phyloP scores from a whole-genome alignment of 2,797 vertebrate species.

The Intellagama lesueurii region DNA sequence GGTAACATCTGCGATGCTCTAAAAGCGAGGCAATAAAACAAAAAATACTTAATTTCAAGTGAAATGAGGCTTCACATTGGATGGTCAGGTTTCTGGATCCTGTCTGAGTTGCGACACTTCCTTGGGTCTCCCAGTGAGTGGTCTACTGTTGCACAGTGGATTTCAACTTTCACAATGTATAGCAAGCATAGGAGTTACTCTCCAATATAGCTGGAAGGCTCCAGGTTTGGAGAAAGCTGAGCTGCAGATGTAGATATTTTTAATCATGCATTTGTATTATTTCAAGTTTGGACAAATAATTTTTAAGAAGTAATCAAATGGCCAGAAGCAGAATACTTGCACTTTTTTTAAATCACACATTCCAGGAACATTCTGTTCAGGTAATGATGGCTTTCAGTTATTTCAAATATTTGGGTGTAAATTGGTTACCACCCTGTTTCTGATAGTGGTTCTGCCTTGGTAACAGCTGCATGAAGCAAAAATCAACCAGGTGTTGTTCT shows the following conservation, averaged over 20 bases:
- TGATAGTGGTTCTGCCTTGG: not conserved
- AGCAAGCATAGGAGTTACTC: not conserved
- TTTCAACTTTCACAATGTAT: not conserved
- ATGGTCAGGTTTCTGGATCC: too few relatives aligned
- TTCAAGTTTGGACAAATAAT: not conserved
- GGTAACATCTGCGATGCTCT: too few relatives aligned
- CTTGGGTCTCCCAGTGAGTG: too few relatives aligned
- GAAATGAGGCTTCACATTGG: too few relatives aligned
- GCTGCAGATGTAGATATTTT: not conserved
- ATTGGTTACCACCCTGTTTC: not conserved
- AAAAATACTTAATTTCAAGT: too few relatives aligned
- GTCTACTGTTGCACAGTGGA: too few relatives aligned
- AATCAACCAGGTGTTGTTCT: not conserved
- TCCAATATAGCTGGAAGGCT: not conserved
- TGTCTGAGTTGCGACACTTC: too few relatives aligned
- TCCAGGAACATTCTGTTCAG: not conserved
- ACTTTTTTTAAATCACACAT: not conserved
- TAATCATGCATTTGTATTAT: not conserved
- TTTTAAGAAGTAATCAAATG: not conserved
- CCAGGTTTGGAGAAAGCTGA: not conserved
- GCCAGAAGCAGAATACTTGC: not conserved
- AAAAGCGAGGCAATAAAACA: too few relatives aligned
- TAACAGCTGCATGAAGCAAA: not conserved
- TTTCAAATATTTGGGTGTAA: slow-evolving; percentile 3
- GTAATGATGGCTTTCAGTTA: not conserved